Conservation (phyloP, 2,888 invertebrate genomes). For the Drosophila flavopinicola region DNA sequence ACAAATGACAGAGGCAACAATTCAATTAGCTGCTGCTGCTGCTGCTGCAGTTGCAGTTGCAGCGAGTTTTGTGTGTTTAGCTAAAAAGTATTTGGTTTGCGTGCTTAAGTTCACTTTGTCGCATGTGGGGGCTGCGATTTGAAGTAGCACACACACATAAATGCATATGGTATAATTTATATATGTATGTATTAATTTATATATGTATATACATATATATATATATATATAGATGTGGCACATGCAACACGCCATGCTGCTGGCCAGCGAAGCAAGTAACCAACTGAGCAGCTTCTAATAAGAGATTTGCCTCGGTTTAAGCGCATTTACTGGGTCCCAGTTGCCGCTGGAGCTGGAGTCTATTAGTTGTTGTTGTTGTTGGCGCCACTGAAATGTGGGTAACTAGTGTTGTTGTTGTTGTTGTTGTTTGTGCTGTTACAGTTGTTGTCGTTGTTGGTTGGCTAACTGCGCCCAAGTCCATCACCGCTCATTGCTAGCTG, state of each 20-base stretch:
- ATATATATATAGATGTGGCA: slow-evolving; percentile 32
- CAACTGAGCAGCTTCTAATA: slow-evolving; percentile 50
- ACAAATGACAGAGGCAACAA: slow-evolving; percentile 57
- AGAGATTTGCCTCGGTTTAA: slow-evolving; percentile 63
- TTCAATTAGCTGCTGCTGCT: slow-evolving; percentile 60
- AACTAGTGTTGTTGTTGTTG: slow-evolving; percentile 51
- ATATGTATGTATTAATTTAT: background rate
- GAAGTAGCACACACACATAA: slow-evolving; percentile 44
- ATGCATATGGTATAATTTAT: slow-evolving; percentile 13
- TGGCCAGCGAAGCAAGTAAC: slow-evolving; percentile 54
- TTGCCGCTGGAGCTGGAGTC: slow-evolving; percentile 26
- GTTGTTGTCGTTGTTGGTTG: slow-evolving; percentile 43
- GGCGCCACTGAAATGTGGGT: slow-evolving; percentile 74
- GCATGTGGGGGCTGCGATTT: slow-evolving; percentile 50
- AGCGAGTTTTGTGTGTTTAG: slow-evolving; percentile 5
- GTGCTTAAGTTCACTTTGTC: slow-evolving; percentile 69
- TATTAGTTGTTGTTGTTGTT: slow-evolving; percentile 46
- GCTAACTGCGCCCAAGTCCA: slow-evolving; percentile 41
- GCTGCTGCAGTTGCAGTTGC: too few relatives aligned
- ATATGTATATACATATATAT: slow-evolving; percentile 41
- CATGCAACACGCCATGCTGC: slow-evolving; percentile 60
- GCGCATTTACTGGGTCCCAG: slow-evolving; percentile 57
- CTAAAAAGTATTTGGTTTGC: slow-evolving; percentile 8
- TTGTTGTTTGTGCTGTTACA: slow-evolving; percentile 28
- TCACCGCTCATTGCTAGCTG: slow-evolving; percentile 33